A percentile compares a stretch with the other conserved stretches of the same genome.
Evolutionary conservation across 1,140 invertebrate species (phyloP).

Genomic region (Coenobita brevimanus): DNA sequence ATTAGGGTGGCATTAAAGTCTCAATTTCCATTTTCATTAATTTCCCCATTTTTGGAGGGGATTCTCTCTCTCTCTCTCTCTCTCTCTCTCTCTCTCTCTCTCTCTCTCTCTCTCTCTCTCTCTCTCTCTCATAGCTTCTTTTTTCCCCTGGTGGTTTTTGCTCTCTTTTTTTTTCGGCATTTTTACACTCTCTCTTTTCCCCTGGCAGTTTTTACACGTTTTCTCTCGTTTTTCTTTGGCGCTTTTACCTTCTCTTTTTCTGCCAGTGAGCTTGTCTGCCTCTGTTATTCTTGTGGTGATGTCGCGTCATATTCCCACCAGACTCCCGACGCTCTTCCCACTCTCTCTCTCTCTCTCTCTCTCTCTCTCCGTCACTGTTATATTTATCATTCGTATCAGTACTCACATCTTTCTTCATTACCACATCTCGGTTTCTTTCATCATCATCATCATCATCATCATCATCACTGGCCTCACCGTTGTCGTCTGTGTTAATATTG

Average conservation of each 20-base stretch:
- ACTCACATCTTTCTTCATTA: background rate
- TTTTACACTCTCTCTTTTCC: background rate
- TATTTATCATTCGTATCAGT: background rate
- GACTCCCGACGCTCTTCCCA: background rate
- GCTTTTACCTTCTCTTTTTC: background rate
- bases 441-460: background rate
- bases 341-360: constrained; percentile 43
- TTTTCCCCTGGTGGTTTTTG: no score
- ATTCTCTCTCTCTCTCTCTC: background rate
- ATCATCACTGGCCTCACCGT: background rate
- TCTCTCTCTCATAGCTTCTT: constrained; percentile 1
- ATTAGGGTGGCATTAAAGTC: background rate
- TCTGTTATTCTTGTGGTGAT: background rate
- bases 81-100: constrained; percentile 31
- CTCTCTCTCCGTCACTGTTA: background rate
- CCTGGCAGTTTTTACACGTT: background rate
- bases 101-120: constrained; percentile 20
- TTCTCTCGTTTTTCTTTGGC: background rate
- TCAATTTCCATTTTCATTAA: background rate
- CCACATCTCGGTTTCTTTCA: background rate
- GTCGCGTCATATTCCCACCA: constrained; percentile 12
- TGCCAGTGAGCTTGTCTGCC: background rate
- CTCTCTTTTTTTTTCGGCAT: no score
- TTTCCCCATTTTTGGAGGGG: background rate
- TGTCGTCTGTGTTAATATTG: background rate